phyloP scores from a whole-genome alignment of 2,888 invertebrate species.

The Phlogophora meticulosa region DNA sequence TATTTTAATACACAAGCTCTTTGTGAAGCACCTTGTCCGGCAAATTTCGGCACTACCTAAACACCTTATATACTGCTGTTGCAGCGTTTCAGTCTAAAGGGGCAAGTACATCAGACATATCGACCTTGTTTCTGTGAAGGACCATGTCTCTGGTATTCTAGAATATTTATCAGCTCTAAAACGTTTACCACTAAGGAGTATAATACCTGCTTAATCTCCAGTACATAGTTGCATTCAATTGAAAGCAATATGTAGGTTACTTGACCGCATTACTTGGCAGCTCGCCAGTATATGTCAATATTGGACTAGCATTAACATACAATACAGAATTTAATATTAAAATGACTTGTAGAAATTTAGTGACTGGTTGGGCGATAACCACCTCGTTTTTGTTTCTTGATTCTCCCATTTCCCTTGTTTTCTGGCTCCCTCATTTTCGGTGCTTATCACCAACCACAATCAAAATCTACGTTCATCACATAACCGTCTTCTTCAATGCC shows the following conservation, averaged over 20 bases:
- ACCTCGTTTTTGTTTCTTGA: too few relatives aligned
- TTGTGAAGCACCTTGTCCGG: too few relatives aligned
- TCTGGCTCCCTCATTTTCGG: too few relatives aligned
- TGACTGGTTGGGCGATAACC: too few relatives aligned
- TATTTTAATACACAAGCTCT: too few relatives aligned
- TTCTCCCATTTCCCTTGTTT: too few relatives aligned
- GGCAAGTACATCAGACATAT: neutral
- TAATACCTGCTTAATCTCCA: constrained; percentile 28
- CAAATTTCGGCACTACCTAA: too few relatives aligned
- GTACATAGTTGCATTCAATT: constrained; percentile 20
- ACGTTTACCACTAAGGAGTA: neutral
- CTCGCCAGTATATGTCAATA: constrained; percentile 34
- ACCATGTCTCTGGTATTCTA: neutral
- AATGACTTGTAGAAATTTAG: constrained; percentile 4
- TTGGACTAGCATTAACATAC: constrained; percentile 33
- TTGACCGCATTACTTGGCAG: constrained; percentile 46
- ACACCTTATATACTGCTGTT: too few relatives aligned
- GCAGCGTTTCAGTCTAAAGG: too few relatives aligned
- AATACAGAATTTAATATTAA: constrained; percentile 36
- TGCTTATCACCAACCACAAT: too few relatives aligned
- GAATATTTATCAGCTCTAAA: constrained; percentile 9
- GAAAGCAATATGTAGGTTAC: constrained; percentile 40
- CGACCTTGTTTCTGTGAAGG: neutral
- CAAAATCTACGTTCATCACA: too few relatives aligned
- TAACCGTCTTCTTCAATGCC: too few relatives aligned